These are phyloP conservation scores for Dicrostonyx torquatus DNA, from an alignment of 2,797 vertebrate species.

Conservation along the genomic window DNA sequence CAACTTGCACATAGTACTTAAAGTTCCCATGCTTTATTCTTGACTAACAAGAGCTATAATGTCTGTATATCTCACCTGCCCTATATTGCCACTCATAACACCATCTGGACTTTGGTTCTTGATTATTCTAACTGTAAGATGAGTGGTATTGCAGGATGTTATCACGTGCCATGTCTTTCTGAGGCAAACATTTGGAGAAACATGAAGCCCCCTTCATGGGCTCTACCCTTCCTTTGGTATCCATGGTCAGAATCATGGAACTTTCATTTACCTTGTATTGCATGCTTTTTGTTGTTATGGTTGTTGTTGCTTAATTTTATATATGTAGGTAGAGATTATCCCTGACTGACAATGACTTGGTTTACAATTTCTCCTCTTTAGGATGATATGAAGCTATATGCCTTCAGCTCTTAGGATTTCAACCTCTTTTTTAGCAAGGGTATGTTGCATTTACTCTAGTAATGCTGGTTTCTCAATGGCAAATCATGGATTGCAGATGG, in stretches of 20 bases:
- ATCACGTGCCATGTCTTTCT: neutral
- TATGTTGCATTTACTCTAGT: neutral
- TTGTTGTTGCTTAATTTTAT: neutral
- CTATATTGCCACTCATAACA: neutral
- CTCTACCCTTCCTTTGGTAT: neutral
- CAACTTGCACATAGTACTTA: neutral
- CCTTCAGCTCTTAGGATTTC: neutral
- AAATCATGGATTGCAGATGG: neutral
- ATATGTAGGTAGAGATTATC: neutral
- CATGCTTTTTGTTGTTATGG: neutral
- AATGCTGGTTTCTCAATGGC: neutral
- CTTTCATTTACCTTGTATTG: neutral
- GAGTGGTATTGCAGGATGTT: neutral
- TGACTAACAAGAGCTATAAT: neutral
- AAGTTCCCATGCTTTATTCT: neutral
- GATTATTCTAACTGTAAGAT: neutral
- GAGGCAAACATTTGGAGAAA: neutral
- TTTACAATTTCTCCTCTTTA: neutral
- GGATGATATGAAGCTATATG: neutral
- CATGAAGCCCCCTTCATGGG: fast-evolving
- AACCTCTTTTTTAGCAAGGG: neutral
- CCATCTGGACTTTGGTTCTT: neutral
- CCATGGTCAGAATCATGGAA: neutral
- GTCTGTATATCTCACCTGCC: neutral
- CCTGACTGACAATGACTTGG: neutral